These are phyloP conservation scores for Lamellibrachia columna DNA, from an alignment of 2,888 invertebrate genomes.

Conservation along the genomic window DNA sequence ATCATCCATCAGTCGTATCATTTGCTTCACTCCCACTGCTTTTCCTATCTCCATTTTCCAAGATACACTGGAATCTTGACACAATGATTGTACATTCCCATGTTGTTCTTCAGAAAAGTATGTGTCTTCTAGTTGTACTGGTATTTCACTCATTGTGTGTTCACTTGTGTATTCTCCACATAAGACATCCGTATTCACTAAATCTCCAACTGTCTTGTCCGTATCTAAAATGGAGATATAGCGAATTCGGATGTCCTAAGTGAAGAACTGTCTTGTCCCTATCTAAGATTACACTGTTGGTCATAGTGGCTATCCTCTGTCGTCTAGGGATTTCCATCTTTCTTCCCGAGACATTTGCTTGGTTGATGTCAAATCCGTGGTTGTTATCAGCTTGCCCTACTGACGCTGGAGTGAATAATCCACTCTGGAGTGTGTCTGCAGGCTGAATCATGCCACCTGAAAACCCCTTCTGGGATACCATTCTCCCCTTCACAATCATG, in stretches of 20 bases:
- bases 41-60: not conserved
- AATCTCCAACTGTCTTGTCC: too few species aligned
- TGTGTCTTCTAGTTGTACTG: not conserved
- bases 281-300: too few species aligned
- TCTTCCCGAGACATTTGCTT: not conserved
- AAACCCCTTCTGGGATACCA: not conserved
- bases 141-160: not conserved
- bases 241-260: too few species aligned
- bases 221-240: too few species aligned
- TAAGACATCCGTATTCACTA: too few species aligned
- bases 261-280: too few species aligned
- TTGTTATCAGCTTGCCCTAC: not conserved
- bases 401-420: not conserved
- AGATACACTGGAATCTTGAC: not conserved
- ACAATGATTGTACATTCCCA: not conserved
- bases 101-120: not conserved
- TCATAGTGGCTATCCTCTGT: too few species aligned
- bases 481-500: conserved; percentile 18
- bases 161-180: not conserved
- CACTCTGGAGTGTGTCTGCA: conserved; percentile 22
- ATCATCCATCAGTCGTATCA: not conserved
- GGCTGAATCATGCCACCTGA: not conserved
- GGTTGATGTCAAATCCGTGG: not conserved
- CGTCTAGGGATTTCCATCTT: not conserved
- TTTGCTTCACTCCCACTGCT: not conserved